These are phyloP conservation scores for Onthophagus sagittarius DNA, from an alignment of 2,888 invertebrate species.

Conservation along the genomic window DNA sequence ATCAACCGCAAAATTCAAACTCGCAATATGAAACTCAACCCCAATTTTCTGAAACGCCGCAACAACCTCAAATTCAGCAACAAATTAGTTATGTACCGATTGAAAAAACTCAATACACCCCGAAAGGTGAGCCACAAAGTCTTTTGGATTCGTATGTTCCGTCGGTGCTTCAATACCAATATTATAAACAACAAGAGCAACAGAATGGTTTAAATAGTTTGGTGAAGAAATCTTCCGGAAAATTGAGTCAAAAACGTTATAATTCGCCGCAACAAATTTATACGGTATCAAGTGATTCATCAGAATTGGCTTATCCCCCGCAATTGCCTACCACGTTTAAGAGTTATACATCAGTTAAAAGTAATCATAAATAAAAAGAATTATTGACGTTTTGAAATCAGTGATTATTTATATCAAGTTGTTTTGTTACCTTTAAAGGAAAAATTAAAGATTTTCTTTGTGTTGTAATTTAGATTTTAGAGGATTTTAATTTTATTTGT, in stretches of 20 bases:
- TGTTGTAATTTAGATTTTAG: too few species aligned
- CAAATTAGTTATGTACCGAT: slow-evolving; percentile 13
- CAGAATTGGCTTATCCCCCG: neutral
- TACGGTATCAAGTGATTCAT: neutral
- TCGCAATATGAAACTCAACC: slow-evolving; percentile 20
- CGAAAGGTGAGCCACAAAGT: slow-evolving; percentile 46
- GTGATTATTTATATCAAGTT: neutral
- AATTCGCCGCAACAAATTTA: neutral
- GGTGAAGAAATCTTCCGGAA: neutral
- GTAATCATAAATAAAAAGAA: neutral
- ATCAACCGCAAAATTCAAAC: slow-evolving; percentile 8
- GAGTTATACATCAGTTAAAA: neutral
- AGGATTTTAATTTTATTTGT: too few species aligned
- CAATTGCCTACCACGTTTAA: neutral
- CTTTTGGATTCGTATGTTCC: slow-evolving; percentile 54
- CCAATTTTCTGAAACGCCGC: slow-evolving; percentile 19
- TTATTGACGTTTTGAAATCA: neutral
- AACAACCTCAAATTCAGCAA: slow-evolving; percentile 18
- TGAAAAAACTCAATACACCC: slow-evolving; percentile 14
- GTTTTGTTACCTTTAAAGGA: neutral
- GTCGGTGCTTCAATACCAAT: slow-evolving; percentile 42
- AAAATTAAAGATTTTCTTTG: neutral
- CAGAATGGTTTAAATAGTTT: neutral
- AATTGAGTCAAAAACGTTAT: neutral
- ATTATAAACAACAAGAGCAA: slow-evolving; percentile 38